These are phyloP conservation scores for Apodemia zela DNA, from an alignment of 2,888 invertebrate species.

Conservation along the genomic window DNA sequence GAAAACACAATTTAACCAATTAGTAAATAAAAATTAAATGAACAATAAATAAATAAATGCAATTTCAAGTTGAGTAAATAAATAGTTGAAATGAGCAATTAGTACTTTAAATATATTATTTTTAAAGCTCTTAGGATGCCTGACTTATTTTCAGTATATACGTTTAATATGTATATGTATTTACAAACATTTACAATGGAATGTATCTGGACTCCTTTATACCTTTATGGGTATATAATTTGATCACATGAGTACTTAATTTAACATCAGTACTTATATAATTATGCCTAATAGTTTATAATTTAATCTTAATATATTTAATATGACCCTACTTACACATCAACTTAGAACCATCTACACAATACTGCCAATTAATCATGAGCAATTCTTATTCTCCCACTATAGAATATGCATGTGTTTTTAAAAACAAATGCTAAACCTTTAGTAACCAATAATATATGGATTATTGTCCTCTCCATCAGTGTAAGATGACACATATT, in stretches of 20 bases:
- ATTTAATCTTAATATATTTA: constrained; percentile 32
- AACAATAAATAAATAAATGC: constrained; percentile 52
- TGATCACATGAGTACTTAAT: constrained; percentile 52
- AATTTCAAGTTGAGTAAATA: constrained; percentile 43
- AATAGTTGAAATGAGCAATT: constrained; percentile 62
- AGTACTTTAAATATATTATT: constrained; percentile 53
- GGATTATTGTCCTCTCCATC: neutral
- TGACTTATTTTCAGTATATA: constrained; percentile 32
- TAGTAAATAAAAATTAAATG: neutral
- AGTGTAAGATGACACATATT: neutral
- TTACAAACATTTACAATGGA: constrained; percentile 71
- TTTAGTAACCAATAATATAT: neutral
- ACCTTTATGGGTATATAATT: constrained; percentile 50
- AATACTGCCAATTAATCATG: constrained; percentile 60
- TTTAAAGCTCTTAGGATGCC: constrained; percentile 69
- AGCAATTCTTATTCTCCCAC: constrained; percentile 40
- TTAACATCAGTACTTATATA: constrained; percentile 70
- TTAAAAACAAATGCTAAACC: neutral
- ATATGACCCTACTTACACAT: constrained; percentile 49
- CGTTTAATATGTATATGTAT: constrained; percentile 39
- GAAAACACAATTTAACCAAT: constrained; percentile 20
- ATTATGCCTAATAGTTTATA: constrained; percentile 36
- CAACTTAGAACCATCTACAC: constrained; percentile 55
- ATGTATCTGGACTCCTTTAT: constrained; percentile 72
- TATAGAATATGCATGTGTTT: constrained; percentile 13